A percentile compares a stretch with the other conserved stretches of the same genome.
Conservation (phyloP, 2,113 vertebrate genomes). For the Oenanthe melanoleuca region DNA sequence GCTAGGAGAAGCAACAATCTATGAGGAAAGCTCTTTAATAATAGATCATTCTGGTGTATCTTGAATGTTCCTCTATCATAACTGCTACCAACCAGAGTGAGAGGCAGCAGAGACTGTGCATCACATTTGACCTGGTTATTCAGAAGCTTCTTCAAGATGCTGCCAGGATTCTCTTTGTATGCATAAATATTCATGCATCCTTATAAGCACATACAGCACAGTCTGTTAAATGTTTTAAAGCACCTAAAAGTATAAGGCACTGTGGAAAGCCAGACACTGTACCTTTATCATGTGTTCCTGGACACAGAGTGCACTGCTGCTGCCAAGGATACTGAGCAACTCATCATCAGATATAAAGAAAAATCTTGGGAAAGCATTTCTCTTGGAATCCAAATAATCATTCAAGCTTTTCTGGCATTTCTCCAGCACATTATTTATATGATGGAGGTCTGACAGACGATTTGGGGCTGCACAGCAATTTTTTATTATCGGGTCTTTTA, state of each 20-base stretch:
- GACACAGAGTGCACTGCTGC: slow-evolving; percentile 86
- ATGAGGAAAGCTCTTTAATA: background rate
- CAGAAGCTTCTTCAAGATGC: background rate
- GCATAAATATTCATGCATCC: background rate
- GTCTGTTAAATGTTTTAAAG: background rate
- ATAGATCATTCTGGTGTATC: background rate
- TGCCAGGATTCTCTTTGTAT: background rate
- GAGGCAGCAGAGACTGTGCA: background rate
- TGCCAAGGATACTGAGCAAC: slow-evolving; percentile 94
- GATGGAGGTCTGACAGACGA: slow-evolving; percentile 83
- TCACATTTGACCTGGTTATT: background rate
- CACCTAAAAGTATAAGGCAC: background rate
- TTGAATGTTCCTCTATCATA: background rate
- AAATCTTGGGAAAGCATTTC: slow-evolving; percentile 94
- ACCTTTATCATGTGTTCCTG: slow-evolving; percentile 99
- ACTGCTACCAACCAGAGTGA: background rate
- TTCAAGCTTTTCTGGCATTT: slow-evolving; percentile 95
- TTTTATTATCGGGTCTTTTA: slow-evolving; percentile 84
- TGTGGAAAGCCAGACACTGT: background rate
- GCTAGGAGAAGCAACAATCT: background rate
- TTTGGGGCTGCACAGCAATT: slow-evolving; percentile 83
- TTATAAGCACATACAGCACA: background rate
- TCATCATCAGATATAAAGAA: slow-evolving; percentile 98
- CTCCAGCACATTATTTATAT: slow-evolving; percentile 86
- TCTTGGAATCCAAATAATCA: slow-evolving; percentile 92